Evolutionary conservation across 2,888 invertebrate genomes (phyloP).

Genomic region (Vesta saturnalis): DNA sequence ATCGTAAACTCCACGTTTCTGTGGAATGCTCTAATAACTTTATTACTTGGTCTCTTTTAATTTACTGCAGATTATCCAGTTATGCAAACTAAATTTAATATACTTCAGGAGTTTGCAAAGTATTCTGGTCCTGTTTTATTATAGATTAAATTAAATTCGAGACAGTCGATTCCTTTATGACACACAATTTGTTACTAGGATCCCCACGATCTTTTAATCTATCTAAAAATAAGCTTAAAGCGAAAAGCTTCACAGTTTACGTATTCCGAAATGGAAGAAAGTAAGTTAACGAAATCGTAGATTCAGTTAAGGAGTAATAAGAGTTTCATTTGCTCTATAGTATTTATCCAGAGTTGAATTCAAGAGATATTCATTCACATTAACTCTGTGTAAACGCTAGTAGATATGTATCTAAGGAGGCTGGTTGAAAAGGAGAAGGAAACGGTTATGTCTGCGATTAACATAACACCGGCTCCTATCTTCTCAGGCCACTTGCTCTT

Average conservation of each 20-base stretch:
- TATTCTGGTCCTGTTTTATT: background rate
- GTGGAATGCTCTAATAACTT: constrained; percentile 5
- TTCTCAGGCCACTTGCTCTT: constrained; percentile 37
- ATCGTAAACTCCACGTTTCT: constrained; percentile 6
- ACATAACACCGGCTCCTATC: constrained; percentile 37
- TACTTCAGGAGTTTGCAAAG: background rate
- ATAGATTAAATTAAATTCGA: constrained; percentile 6
- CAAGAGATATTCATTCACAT: constrained; percentile 32
- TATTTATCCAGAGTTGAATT: constrained; percentile 33
- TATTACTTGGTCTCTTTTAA: constrained; percentile 11
- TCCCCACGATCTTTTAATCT: too few species aligned
- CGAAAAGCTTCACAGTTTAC: background rate
- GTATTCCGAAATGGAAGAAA: background rate
- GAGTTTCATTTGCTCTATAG: constrained; percentile 30
- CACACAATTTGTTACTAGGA: too few species aligned
- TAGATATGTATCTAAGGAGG: constrained; percentile 40
- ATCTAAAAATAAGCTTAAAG: too few species aligned
- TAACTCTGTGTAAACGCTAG: constrained; percentile 36
- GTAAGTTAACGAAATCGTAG: constrained; percentile 23
- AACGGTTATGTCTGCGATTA: constrained; percentile 40
- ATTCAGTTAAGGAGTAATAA: constrained; percentile 27
- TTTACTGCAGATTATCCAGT: constrained; percentile 11
- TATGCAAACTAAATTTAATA: constrained; percentile 11
- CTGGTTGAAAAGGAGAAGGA: constrained; percentile 39
- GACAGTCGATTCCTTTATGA: background rate